Evolutionary conservation across 2,888 invertebrate species (phyloP), one percentile per base, ranked within the genome.

Genomic region (Aspidiotus rigidus): DNA sequence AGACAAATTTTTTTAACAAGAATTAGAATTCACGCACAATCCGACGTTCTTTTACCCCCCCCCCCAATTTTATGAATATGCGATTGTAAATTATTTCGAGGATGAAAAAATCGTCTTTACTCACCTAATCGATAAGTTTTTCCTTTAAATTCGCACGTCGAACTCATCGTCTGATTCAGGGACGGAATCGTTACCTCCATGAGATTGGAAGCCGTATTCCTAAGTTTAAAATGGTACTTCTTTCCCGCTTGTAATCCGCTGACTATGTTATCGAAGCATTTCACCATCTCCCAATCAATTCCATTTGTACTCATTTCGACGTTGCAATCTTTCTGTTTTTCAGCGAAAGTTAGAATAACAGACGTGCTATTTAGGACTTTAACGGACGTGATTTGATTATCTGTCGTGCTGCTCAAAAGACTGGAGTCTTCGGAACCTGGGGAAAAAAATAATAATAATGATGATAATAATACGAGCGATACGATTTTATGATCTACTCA

Each of bases 281-380:
- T 71, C 2, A 72, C 73, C 9, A 71, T 67, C 9, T 79, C 80
- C 77, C 80, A 80, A 16, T 78, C 78, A 16, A 74, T 74, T 72
- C 79, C 78, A 72, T 81, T 79, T 44, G 56, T 15, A 71, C 80
- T 80, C 2, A 78, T 73, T 74, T 81, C 81, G 8, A 80, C 76
- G 9, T 78, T 76, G 62, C 75, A 72, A 56, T 74, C 76, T 64
- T 76, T 77, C 16, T 77, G 73, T 73, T 76, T 76, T 7, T 76
- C 75, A 42, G 79, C 78, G 63, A 80, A 78, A 64, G 79, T 77
- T 60, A 81, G 72, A 64, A 77, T 75, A 54, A 80, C 78, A 0
- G 79, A 75, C 5, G 79, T 77, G 5, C 74, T 73, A 72, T 81
- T 81, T 3, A 79, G 71, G 64, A 77, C 78, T 66, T 77, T 76